Conservation (phyloP, 2,113 vertebrate genomes). For the Axis porcinus region DNA sequence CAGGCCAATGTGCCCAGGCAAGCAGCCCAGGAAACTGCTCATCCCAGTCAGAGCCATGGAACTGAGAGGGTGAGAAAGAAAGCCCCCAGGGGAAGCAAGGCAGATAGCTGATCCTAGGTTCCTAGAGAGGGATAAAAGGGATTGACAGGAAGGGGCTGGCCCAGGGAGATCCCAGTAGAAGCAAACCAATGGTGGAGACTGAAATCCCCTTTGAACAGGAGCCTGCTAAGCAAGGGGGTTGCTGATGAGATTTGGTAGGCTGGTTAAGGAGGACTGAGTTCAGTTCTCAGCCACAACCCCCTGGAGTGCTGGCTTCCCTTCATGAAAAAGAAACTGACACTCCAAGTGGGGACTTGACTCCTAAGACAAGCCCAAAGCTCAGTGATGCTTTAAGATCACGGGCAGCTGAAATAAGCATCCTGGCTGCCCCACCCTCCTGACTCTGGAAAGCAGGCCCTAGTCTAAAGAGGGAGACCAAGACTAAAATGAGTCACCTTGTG, state of each 20-base stretch:
- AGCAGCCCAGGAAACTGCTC: not conserved
- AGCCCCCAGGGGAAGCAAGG: not conserved
- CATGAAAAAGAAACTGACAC: not conserved
- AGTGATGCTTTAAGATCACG: not conserved
- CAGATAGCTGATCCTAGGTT: not conserved
- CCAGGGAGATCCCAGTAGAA: not conserved
- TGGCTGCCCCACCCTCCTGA: not conserved
- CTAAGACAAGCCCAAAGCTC: not conserved
- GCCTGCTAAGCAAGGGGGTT: not conserved
- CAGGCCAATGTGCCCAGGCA: not conserved
- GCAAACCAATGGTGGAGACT: not conserved
- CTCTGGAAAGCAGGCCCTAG: not conserved
- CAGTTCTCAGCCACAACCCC: not conserved
- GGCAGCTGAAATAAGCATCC: not conserved
- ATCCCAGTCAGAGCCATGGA: not conserved
- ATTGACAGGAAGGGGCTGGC: not conserved
- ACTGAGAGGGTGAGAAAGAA: not conserved
- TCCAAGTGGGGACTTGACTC: not conserved
- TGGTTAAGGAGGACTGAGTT: not conserved
- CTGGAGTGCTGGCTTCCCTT: not conserved
- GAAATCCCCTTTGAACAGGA: not conserved
- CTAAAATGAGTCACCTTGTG: not conserved
- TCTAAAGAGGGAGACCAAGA: not conserved
- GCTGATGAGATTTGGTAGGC: not conserved
- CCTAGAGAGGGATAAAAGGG: not conserved